Conservation (phyloP, 2,797 vertebrate genomes). For the Sebastes vulpes region DNA sequence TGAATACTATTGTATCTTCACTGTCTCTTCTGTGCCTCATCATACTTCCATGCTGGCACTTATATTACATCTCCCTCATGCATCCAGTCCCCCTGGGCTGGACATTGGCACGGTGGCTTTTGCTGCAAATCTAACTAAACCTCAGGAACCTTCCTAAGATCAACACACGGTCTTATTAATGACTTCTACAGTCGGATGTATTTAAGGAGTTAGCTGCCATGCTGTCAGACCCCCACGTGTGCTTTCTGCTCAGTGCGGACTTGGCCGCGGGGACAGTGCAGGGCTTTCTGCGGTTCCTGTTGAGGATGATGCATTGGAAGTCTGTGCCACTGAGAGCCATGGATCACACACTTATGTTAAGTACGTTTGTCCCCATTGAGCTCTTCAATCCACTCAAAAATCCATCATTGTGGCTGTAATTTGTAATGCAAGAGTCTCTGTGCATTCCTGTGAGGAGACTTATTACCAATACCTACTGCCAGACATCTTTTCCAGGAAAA, state of each 20-base stretch:
- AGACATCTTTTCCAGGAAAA: slow-evolving; percentile 20
- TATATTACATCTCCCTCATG: neutral
- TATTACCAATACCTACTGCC: slow-evolving; percentile 28
- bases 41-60: neutral
- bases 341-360: slow-evolving; percentile 62
- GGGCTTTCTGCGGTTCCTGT: slow-evolving; percentile 23
- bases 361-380: slow-evolving; percentile 45
- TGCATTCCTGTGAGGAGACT: slow-evolving; percentile 8
- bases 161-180: slow-evolving; percentile 57
- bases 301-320: slow-evolving; percentile 61
- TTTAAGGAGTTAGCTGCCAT: slow-evolving; percentile 44
- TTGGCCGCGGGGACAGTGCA: slow-evolving; percentile 14
- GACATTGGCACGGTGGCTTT: slow-evolving; percentile 50
- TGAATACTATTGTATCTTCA: slow-evolving; percentile 17
- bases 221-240: slow-evolving; percentile 28
- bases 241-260: slow-evolving; percentile 18
- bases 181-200: slow-evolving; percentile 58
- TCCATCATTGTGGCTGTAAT: slow-evolving; percentile 47
- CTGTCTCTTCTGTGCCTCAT: neutral
- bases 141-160: slow-evolving; percentile 43
- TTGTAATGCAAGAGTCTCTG: slow-evolving; percentile 36
- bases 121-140: slow-evolving; percentile 44
- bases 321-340: slow-evolving; percentile 48
- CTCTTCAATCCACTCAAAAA: slow-evolving; percentile 35
- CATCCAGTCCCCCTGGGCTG: slow-evolving; percentile 31